phyloP scores from a whole-genome alignment of 2,113 vertebrate species.

The Pomatorhinus ruficollis region DNA sequence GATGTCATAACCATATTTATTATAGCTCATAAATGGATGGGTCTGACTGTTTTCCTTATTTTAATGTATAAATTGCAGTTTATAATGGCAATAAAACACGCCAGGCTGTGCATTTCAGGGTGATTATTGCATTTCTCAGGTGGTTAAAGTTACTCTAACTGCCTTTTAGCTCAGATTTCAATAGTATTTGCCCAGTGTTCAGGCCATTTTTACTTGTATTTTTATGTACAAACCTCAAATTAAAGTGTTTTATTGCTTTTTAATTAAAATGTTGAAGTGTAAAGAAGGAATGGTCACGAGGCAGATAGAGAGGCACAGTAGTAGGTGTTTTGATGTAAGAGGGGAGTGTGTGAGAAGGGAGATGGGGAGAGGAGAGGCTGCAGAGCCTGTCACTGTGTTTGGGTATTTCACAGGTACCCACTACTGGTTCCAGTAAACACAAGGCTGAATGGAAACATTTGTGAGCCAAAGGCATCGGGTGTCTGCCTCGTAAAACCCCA shows the following conservation, averaged over 20 bases:
- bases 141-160: slow-evolving; percentile 75
- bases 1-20: slow-evolving; percentile 74
- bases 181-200: slow-evolving; percentile 65
- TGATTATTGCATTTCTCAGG: slow-evolving; percentile 73
- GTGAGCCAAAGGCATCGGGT: neutral
- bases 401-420: neutral
- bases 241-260: slow-evolving; percentile 72
- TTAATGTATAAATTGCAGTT: slow-evolving; percentile 70
- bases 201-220: slow-evolving; percentile 61
- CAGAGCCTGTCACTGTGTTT: neutral
- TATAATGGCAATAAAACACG: slow-evolving; percentile 73
- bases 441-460: neutral
- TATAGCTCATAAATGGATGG: slow-evolving; percentile 72
- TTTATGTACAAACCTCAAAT: slow-evolving; percentile 69
- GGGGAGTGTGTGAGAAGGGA: neutral
- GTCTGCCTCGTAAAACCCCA: neutral
- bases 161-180: slow-evolving; percentile 70
- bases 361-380: neutral
- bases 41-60: slow-evolving; percentile 72
- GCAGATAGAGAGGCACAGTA: neutral
- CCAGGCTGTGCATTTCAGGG: slow-evolving; percentile 66
- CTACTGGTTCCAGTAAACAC: neutral
- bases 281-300: slow-evolving; percentile 43
- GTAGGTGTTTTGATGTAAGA: slow-evolving; percentile 7
- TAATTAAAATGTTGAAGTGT: slow-evolving; percentile 68